These are phyloP conservation scores for Drosophila biarmipes DNA, from an alignment of 1,140 invertebrate genomes.

Conservation along the genomic window DNA sequence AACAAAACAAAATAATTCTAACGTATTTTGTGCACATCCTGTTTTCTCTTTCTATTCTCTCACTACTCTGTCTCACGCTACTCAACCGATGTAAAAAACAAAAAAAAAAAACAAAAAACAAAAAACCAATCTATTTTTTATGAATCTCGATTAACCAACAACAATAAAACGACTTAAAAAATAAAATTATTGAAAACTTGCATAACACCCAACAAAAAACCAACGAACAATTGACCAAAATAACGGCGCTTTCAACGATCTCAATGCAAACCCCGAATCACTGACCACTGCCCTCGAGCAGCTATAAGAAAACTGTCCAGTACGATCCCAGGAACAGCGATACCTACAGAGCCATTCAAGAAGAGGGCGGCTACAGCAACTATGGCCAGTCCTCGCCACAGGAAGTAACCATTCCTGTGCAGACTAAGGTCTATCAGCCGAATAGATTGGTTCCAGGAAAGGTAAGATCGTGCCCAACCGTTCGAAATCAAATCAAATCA, in stretches of 20 bases:
- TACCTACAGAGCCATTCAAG: conserved; percentile 92
- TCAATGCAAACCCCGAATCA: conserved; percentile 55
- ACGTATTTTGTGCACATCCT: conserved; percentile 85
- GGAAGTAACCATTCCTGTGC: conserved; percentile 88
- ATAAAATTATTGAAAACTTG: conserved; percentile 63
- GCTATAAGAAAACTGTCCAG: conserved; percentile 89
- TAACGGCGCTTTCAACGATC: conserved; percentile 81
- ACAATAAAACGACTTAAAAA: conserved; percentile 29
- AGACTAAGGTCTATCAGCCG: conserved; percentile 90
- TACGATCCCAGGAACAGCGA: conserved; percentile 94
- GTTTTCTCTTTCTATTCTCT: conserved; percentile 84
- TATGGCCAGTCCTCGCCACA: conserved; percentile 86
- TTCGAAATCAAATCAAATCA: conserved; percentile 31
- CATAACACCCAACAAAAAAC: conserved; percentile 62
- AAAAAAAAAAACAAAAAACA: conserved; percentile 54
- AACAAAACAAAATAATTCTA: conserved; percentile 84
- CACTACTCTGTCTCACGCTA: conserved; percentile 81
- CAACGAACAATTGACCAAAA: conserved; percentile 40
- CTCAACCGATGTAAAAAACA: conserved; percentile 80
- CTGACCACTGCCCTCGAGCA: conserved; percentile 55
- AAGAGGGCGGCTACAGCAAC: conserved; percentile 87
- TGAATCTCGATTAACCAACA: conserved; percentile 52
- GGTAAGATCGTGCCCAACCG: conserved; percentile 84
- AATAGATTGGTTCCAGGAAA: conserved; percentile 86
- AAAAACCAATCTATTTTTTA: conserved; percentile 60